Conservation (phyloP, 2,797 vertebrate genomes). For the Acanthurus leucopareius region DNA sequence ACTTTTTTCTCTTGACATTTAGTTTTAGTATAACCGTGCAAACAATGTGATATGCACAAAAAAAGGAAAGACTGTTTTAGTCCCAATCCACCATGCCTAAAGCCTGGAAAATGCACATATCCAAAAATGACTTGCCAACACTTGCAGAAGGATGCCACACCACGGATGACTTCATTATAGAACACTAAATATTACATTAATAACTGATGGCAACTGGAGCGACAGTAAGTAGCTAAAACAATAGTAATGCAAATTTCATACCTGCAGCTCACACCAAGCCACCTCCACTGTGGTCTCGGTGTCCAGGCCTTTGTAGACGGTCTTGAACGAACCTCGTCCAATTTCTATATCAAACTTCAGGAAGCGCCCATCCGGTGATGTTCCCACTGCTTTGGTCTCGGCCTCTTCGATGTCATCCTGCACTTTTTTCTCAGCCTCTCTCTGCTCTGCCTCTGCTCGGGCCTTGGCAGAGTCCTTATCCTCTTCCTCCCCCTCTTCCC, state of each 20-base stretch:
- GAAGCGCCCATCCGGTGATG: constrained; percentile 95
- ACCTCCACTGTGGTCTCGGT: constrained; percentile 98
- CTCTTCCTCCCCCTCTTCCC: constrained; percentile 79
- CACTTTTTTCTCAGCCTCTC: constrained; percentile 88
- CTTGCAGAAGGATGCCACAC: constrained; percentile 1
- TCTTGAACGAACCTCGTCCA: constrained; percentile 98
- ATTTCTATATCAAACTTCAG: constrained; percentile 99
- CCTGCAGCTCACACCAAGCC: constrained; percentile 98
- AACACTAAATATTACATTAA: neutral
- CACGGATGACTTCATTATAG: neutral
- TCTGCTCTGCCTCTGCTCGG: constrained; percentile 82
- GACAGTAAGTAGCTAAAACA: neutral
- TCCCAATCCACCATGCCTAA: neutral
- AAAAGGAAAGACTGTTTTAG: constrained; percentile 36
- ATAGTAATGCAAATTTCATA: constrained; percentile 74
- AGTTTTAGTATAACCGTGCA: neutral
- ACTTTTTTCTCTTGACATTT: neutral
- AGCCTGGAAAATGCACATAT: constrained; percentile 16
- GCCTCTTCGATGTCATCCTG: constrained; percentile 94
- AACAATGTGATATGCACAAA: neutral
- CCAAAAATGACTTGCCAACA: constrained; percentile 18
- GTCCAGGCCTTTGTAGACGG: constrained; percentile 97
- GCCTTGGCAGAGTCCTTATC: constrained; percentile 82
- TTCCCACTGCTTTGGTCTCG: constrained; percentile 96
- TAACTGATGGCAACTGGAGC: neutral